Conservation (phyloP, 2,113 vertebrate genomes). For the Apodemus sylvaticus region DNA sequence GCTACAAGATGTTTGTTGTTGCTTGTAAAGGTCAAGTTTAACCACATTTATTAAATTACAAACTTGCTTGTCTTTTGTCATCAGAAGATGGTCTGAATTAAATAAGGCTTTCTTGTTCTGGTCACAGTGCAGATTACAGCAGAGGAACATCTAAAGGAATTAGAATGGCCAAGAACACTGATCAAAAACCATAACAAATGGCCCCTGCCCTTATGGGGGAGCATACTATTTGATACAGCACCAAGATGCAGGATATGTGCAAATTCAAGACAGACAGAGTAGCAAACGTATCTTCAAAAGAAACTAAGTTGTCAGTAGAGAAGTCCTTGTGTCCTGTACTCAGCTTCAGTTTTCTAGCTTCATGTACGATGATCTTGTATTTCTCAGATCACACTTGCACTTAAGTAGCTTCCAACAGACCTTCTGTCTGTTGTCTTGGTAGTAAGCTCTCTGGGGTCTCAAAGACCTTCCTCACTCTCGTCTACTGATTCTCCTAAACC, state of each 20-base stretch:
- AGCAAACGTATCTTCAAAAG: not conserved
- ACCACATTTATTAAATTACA: conserved; percentile 69
- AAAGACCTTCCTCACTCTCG: not conserved
- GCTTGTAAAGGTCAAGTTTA: conserved; percentile 74
- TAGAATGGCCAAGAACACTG: not conserved
- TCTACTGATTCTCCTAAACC: not conserved
- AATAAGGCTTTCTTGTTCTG: conserved; percentile 62
- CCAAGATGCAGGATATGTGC: not conserved
- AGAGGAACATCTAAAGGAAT: conserved; percentile 54
- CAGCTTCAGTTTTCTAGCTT: not conserved
- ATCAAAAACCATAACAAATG: not conserved
- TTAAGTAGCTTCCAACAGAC: not conserved
- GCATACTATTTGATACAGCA: not conserved
- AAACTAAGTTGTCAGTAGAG: not conserved
- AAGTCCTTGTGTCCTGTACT: not conserved
- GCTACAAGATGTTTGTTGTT: conserved; percentile 69
- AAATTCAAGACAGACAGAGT: not conserved
- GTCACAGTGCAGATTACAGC: conserved; percentile 41
- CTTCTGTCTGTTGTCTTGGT: not conserved
- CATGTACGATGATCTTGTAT: accelerated
- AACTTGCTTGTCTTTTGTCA: conserved; percentile 70
- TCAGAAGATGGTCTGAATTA: conserved; percentile 76
- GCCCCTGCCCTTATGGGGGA: not conserved
- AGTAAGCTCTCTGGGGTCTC: not conserved
- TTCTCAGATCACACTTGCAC: not conserved